Base-by-base conservation (phyloP, 2,113 vertebrate species). In the Oxyura jamaicensis region DNA sequence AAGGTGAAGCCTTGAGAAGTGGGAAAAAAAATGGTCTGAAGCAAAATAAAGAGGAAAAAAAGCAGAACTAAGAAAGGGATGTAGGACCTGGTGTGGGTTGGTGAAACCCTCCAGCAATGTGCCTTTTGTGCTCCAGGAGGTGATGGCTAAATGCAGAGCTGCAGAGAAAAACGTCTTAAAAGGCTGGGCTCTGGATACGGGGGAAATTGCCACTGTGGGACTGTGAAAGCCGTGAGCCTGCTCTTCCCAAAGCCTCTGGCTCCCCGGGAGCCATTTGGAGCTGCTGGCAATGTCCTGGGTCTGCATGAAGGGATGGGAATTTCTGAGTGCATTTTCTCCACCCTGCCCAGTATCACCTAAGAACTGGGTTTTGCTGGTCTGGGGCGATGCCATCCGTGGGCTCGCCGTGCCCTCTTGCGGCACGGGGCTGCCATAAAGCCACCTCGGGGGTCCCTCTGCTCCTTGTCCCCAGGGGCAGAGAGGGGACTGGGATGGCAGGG, bases 371-470 rank as follows among this genome's bases (percentile, higher is more conserved):
- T 46, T 36, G 55, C 46, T 31, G 52, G 11, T 46, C 65, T 84
- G 14, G 14, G 56, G 48, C 2, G 15, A 78, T 75, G 56, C 58
- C 48, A 82, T 60, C 29, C 2, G 1, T 6, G 8, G 53, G 39
- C 84, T 94, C 31, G 41, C 44, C 1, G 5, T 71, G 73, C 77
- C 68, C 52, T 75, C 91, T 88, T 2, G 3, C 3, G 21, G 74
- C 42, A 82, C 10, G n/a, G 46, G 17, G 46, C 82, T 42, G 77
- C 77, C 33, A 58, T 44, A 62, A 62, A 89, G 60, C 18, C n/a
- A 41, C 8, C 1, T 5, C 16, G 0, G 3, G 31, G 18, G 39
- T 56, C 25, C 65, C 31, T 29, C 17, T 31, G 16, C 31, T 13
- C 35, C 58, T 13, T 12, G 13, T 78, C 9, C 28, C 8, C 15